These are phyloP conservation scores for Apodemus agrarius DNA, from an alignment of 2,797 vertebrate genomes.

Conservation along the genomic window DNA sequence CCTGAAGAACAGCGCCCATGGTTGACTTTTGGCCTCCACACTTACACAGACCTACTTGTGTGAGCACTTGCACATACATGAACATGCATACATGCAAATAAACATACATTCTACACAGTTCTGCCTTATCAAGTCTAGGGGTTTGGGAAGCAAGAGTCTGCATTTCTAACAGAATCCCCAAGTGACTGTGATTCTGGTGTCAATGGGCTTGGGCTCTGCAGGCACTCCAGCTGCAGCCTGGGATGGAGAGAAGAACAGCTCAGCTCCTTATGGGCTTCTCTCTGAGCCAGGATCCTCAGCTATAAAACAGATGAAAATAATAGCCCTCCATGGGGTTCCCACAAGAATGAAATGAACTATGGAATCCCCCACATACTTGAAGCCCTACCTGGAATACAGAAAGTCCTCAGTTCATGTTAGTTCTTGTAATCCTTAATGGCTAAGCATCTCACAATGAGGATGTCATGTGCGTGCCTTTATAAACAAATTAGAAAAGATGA, in stretches of 20 bases:
- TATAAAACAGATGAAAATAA: not conserved
- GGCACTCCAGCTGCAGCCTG: not conserved
- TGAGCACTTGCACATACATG: not conserved
- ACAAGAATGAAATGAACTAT: not conserved
- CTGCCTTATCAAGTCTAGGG: not conserved
- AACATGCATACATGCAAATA: not conserved
- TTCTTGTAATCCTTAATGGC: not conserved
- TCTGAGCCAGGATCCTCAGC: not conserved
- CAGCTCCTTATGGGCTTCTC: not conserved
- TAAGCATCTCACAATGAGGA: not conserved
- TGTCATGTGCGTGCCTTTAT: not conserved
- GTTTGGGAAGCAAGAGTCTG: no score
- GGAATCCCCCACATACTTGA: not conserved
- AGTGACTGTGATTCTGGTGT: no score
- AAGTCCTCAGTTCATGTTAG: not conserved
- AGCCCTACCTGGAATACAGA: no score
- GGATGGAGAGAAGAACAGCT: not conserved
- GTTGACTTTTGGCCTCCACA: not conserved
- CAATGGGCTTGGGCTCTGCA: not conserved
- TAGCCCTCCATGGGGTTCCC: not conserved
- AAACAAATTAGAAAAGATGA: not conserved
- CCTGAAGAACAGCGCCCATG: not conserved
- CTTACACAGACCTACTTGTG: not conserved
- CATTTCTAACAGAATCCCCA: not conserved
- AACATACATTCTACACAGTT: no score